Percentiles rank a stretch among this genome's conserved stretches.
Evolutionary conservation across 2,797 vertebrate species (phyloP).

Genomic region (Lacerta agilis): DNA sequence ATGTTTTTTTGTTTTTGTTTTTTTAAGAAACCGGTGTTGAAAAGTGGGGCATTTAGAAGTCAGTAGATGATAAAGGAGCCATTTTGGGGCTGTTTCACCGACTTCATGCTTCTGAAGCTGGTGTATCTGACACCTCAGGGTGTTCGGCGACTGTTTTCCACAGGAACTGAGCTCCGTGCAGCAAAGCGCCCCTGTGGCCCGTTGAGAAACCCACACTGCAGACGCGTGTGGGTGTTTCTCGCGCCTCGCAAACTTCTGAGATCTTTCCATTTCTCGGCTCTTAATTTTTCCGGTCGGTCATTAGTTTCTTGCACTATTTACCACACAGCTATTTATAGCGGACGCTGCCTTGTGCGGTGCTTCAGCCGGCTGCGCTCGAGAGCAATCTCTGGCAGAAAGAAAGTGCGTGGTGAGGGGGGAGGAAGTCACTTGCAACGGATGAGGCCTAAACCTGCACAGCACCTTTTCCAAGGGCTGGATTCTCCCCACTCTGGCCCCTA

Average conservation of each 20-base stretch:
- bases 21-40: neutral
- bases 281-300: constrained; percentile 7
- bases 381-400: neutral
- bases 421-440: neutral
- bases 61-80: neutral
- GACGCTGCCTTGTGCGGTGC: neutral
- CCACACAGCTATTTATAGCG: constrained; percentile 15
- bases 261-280: constrained; percentile 5
- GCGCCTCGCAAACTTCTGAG: neutral
- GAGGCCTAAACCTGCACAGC: too few relatives aligned
- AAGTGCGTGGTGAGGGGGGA: neutral
- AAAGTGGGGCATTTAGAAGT: neutral
- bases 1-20: too few relatives aligned
- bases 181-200: neutral
- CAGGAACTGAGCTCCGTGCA: neutral
- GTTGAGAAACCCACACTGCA: neutral
- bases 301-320: neutral
- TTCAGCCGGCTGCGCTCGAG: neutral
- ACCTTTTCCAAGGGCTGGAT: neutral
- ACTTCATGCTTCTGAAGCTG: neutral
- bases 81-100: neutral
- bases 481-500: neutral
- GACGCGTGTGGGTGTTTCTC: neutral
- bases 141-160: neutral
- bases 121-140: neutral